phyloP scores from a whole-genome alignment of 2,113 vertebrate genomes.

The Caranx ignobilis region DNA sequence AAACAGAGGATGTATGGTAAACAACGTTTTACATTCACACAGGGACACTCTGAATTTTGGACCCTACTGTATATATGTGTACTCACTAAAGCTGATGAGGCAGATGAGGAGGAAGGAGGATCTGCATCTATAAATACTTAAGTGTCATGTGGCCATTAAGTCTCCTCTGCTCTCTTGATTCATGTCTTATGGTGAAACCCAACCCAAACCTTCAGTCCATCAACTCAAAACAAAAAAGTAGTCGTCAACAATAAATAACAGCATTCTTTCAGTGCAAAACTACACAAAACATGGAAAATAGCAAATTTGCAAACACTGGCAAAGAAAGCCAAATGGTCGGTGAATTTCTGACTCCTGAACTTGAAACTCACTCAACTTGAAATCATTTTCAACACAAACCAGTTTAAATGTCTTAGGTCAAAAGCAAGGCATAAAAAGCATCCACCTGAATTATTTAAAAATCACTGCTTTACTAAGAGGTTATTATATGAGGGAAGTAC shows the following conservation, averaged over 20 bases:
- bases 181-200: background rate
- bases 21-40: slow-evolving; percentile 48
- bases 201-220: background rate
- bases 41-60: slow-evolving; percentile 1
- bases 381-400: slow-evolving; percentile 5
- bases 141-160: background rate
- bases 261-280: slow-evolving; percentile 69
- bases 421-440: background rate
- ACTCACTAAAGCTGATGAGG: slow-evolving; percentile 2
- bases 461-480: background rate
- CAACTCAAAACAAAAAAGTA: slow-evolving; percentile 41
- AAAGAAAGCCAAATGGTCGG: background rate
- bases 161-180: background rate
- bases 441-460: slow-evolving; percentile 16
- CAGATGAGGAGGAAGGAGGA: background rate
- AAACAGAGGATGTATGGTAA: background rate
- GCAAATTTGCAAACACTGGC: background rate
- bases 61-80: background rate
- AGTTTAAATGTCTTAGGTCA: slow-evolving; percentile 17
- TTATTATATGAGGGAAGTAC: background rate
- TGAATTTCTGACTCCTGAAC: background rate
- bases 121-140: background rate
- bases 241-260: slow-evolving; percentile 71
- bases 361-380: background rate
- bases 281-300: slow-evolving; percentile 35